A percentile compares a stretch with the other conserved stretches of the same genome.
phyloP scores from a whole-genome alignment of 2,113 vertebrate species.

The Maccullochella peelii region DNA sequence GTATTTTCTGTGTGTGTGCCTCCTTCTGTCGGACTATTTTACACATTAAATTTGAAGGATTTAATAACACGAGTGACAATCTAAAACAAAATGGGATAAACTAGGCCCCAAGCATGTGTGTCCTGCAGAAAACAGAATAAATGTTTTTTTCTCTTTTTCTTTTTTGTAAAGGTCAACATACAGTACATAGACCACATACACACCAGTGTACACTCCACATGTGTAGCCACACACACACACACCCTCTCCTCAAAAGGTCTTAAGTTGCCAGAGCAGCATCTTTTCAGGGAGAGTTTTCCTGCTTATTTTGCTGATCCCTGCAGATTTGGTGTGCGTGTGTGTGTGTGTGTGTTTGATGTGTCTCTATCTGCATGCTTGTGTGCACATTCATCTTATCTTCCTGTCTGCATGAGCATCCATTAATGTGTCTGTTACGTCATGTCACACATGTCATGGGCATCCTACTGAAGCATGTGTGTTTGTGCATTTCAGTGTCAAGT shows the following conservation, averaged over 20 bases:
- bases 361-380: background rate
- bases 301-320: slow-evolving; percentile 12
- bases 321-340: background rate
- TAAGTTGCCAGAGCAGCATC: slow-evolving; percentile 18
- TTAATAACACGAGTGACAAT: no score
- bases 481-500: background rate
- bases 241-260: background rate
- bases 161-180: background rate
- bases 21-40: background rate
- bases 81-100: no score
- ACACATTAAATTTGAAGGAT: no score
- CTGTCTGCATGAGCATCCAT: background rate
- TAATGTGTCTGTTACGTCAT: background rate
- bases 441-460: background rate
- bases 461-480: background rate
- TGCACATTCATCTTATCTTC: background rate
- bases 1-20: background rate
- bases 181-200: background rate
- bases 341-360: background rate
- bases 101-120: background rate
- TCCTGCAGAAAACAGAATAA: background rate
- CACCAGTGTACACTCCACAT: background rate
- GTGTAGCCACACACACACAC: background rate
- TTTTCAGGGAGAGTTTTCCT: slow-evolving; percentile 9
- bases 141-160: background rate